phyloP scores from a whole-genome alignment of 2,888 invertebrate species.

The Vandiemenella viatica region DNA sequence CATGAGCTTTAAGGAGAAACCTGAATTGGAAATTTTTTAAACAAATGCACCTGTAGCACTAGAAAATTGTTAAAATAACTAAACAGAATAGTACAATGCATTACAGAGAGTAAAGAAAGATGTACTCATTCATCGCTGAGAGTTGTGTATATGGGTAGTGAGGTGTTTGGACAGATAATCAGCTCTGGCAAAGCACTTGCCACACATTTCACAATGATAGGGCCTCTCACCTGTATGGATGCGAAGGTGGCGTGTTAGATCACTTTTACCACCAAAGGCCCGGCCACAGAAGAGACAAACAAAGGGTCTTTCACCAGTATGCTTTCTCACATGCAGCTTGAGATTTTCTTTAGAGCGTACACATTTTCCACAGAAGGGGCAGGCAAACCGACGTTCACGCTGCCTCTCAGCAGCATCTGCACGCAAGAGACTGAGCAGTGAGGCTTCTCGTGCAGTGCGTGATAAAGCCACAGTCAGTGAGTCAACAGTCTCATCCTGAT shows the following conservation, averaged over 20 bases:
- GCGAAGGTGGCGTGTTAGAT: constrained; percentile 69
- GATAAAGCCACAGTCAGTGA: constrained; percentile 35
- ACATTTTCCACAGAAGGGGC: constrained; percentile 80
- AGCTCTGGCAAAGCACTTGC: constrained; percentile 79
- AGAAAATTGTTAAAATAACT: no score
- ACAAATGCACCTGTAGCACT: no score
- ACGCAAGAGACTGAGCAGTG: constrained; percentile 49
- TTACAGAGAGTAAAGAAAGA: no score
- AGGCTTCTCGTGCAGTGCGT: constrained; percentile 33
- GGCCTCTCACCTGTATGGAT: constrained; percentile 82
- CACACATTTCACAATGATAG: constrained; percentile 83
- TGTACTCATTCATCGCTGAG: constrained; percentile 13
- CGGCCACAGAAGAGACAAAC: constrained; percentile 79
- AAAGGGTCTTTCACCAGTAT: constrained; percentile 78
- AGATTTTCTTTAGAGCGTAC: constrained; percentile 78
- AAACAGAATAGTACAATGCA: no score
- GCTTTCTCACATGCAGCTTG: constrained; percentile 74
- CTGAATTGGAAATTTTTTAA: no score
- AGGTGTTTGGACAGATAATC: constrained; percentile 83
- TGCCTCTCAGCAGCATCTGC: constrained; percentile 39
- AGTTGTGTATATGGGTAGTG: constrained; percentile 67
- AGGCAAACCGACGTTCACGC: constrained; percentile 64
- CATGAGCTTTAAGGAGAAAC: no score
- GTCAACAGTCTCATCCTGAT: constrained; percentile 60
- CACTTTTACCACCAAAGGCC: constrained; percentile 78